Evolutionary conservation across 2,888 invertebrate species (phyloP).

Genomic region (Thereva nobilitata): DNA sequence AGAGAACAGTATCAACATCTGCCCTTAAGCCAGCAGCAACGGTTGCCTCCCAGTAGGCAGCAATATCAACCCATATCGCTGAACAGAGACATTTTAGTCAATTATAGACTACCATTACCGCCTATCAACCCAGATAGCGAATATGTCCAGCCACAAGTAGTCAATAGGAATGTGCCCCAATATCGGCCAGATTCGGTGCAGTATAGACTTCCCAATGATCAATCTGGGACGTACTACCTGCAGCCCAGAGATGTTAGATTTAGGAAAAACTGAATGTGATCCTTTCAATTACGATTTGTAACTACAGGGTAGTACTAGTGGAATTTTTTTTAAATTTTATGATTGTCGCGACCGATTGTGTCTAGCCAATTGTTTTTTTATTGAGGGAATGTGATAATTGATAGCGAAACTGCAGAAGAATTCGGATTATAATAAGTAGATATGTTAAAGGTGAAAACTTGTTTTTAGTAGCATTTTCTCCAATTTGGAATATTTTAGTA

Average conservation of each 20-base stretch:
- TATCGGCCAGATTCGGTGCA: neutral
- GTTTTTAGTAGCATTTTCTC: too few species aligned
- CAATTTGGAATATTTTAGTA: too few species aligned
- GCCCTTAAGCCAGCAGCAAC: neutral
- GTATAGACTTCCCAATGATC: constrained; percentile 11
- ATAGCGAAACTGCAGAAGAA: constrained; percentile 3
- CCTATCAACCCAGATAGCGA: constrained; percentile 72
- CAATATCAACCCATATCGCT: constrained; percentile 53
- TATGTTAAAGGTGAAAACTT: too few species aligned
- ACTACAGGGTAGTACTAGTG: constrained; percentile 39
- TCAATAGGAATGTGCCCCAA: constrained; percentile 13
- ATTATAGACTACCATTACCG: constrained; percentile 70
- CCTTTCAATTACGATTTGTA: constrained; percentile 30
- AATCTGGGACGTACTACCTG: constrained; percentile 22
- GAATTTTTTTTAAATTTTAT: constrained; percentile 26
- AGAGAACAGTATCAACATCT: constrained; percentile 51
- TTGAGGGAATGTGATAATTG: neutral
- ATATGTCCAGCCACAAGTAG: constrained; percentile 50
- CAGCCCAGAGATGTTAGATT: constrained; percentile 24
- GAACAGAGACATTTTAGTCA: constrained; percentile 70
- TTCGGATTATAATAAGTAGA: too few species aligned
- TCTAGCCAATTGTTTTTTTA: constrained; percentile 13
- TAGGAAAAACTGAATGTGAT: constrained; percentile 35
- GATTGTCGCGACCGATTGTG: constrained; percentile 18
- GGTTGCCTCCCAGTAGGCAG: neutral